These are phyloP conservation scores for Lepilemur ruficaudatus DNA, from an alignment of 2,797 vertebrate genomes.

Conservation along the genomic window DNA sequence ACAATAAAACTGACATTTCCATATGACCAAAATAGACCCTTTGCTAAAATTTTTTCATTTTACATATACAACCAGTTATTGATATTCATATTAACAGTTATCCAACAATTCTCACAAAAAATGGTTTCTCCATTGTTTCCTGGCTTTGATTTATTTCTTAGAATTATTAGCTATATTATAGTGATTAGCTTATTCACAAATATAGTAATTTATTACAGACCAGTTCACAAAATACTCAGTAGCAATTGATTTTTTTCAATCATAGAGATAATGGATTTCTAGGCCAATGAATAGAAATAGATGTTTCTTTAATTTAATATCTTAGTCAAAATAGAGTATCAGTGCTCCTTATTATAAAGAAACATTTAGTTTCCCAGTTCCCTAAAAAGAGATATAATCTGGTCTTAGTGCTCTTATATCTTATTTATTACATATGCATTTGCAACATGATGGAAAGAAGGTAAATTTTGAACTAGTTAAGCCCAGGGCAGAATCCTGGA, in stretches of 20 bases:
- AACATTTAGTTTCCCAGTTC: background rate
- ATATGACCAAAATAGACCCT: background rate
- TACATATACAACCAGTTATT: background rate
- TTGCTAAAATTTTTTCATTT: background rate
- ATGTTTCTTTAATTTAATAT: background rate
- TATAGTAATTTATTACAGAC: background rate
- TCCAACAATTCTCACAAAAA: background rate
- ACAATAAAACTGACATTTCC: background rate
- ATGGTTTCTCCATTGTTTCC: background rate
- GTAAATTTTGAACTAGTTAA: background rate
- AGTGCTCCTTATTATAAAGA: background rate
- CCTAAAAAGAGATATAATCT: background rate
- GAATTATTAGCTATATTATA: background rate
- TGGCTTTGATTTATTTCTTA: background rate
- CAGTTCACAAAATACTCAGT: background rate
- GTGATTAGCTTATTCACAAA: background rate
- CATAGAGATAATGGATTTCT: background rate
- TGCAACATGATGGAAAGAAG: background rate
- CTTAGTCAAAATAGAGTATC: background rate
- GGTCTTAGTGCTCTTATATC: background rate
- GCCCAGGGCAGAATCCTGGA: background rate
- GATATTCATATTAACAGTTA: background rate
- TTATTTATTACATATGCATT: background rate
- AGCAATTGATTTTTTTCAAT: background rate
- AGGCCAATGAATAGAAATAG: background rate